These are phyloP conservation scores for Amphiduros pacificus DNA, from an alignment of 2,888 invertebrate genomes.

Conservation along the genomic window DNA sequence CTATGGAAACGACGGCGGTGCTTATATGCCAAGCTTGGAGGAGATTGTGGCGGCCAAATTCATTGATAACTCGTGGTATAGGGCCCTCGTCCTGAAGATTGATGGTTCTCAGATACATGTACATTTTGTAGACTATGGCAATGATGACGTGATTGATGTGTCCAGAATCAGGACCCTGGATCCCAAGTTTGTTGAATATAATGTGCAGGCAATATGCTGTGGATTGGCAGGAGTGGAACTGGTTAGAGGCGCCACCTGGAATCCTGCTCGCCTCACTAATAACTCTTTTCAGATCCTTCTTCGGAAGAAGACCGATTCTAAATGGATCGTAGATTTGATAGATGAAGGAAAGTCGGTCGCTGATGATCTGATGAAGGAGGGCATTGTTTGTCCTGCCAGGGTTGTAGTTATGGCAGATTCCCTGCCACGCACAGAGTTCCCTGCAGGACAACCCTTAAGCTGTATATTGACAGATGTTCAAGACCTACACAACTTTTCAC, in stretches of 20 bases:
- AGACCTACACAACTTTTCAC: too few species aligned
- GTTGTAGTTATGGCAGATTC: too few species aligned
- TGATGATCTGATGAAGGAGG: not conserved
- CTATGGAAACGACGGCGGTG: too few species aligned
- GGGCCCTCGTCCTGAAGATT: too few species aligned
- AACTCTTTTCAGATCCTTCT: not conserved
- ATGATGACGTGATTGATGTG: not conserved
- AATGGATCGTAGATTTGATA: not conserved
- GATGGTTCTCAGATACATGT: too few species aligned
- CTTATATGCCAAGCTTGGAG: too few species aligned
- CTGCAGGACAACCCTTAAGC: too few species aligned
- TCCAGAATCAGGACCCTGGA: not conserved
- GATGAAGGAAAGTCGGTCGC: not conserved
- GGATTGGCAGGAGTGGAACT: not conserved
- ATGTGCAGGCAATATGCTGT: not conserved
- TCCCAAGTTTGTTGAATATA: not conserved
- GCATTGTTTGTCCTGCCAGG: too few species aligned
- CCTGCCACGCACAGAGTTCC: too few species aligned
- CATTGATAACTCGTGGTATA: too few species aligned
- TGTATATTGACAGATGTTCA: too few species aligned
- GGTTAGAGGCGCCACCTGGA: not conserved
- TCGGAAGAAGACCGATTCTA: not conserved
- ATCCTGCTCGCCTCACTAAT: not conserved
- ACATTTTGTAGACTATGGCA: not conserved
- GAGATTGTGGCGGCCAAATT: too few species aligned